phyloP scores from a whole-genome alignment of 2,113 vertebrate species.

The Macaca nemestrina region DNA sequence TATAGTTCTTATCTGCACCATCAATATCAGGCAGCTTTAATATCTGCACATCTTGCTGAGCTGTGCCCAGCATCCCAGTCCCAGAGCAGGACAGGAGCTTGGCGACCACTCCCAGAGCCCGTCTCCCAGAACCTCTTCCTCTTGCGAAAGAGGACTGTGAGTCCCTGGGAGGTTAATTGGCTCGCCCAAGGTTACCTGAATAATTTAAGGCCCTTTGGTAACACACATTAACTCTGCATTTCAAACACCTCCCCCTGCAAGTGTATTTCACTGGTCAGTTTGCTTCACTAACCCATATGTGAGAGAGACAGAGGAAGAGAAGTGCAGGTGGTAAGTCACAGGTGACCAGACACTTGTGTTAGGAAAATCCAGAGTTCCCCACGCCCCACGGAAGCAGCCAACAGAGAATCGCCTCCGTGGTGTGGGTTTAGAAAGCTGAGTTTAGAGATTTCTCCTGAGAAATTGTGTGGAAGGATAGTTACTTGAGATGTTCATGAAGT shows the following conservation, averaged over 20 bases:
- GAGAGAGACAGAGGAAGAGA: neutral
- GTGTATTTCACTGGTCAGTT: neutral
- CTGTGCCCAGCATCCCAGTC: fast-evolving
- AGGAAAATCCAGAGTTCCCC: neutral
- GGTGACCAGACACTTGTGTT: fast-evolving
- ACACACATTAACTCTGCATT: neutral
- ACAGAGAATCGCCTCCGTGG: fast-evolving
- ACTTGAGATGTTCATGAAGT: fast-evolving
- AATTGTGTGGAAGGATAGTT: fast-evolving
- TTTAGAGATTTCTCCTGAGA: neutral
- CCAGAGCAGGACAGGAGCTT: fast-evolving
- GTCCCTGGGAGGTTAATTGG: neutral
- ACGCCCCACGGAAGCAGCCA: too few species aligned
- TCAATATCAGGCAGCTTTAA: fast-evolving
- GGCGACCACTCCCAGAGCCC: fast-evolving
- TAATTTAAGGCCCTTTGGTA: neutral
- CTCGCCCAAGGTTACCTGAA: neutral
- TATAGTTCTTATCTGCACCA: fast-evolving
- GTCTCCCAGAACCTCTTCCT: neutral
- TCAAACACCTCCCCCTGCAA: neutral
- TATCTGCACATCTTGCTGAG: fast-evolving
- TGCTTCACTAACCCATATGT: neutral
- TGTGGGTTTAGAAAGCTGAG: fast-evolving
- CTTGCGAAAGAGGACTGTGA: neutral
- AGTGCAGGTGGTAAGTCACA: neutral